A percentile compares a stretch with the other conserved stretches of the same genome.
Evolutionary conservation across 1,140 invertebrate species (phyloP).

Genomic region (Venustaconcha ellipsiformis): DNA sequence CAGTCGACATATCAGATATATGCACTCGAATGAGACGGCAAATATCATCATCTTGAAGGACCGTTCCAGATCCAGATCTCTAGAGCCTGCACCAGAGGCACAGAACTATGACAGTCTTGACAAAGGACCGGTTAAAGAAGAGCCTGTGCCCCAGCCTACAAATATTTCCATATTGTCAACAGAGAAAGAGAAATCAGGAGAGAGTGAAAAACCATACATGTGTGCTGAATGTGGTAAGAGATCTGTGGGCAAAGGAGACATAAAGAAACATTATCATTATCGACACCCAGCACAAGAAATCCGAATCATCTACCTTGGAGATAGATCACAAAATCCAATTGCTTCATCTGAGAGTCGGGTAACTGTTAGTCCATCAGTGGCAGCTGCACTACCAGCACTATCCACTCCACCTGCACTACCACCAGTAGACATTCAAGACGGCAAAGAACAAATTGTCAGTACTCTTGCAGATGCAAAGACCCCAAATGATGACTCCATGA

Average conservation of each 20-base stretch:
- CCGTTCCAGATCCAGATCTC: no score
- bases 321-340: conserved; percentile 27
- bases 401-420: not conserved
- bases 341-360: conserved; percentile 9
- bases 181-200: not conserved
- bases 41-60: conserved; percentile 72
- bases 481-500: conserved; percentile 11
- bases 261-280: conserved; percentile 64
- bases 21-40: conserved; percentile 82
- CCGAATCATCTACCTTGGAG: conserved; percentile 50
- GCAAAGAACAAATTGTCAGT: not conserved
- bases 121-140: not conserved
- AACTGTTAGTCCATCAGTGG: not conserved
- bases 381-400: not conserved
- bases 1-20: conserved; percentile 89
- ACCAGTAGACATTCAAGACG: not conserved
- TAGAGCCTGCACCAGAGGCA: not conserved
- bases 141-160: not conserved
- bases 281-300: conserved; percentile 58
- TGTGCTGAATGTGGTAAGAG: conserved; percentile 59
- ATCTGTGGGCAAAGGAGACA: conserved; percentile 50
- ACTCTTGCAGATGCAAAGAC: not conserved
- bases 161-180: not conserved
- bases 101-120: no score
- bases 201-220: conserved; percentile 42